Evolutionary conservation across 2,113 vertebrate species (phyloP).

Genomic region (Spilogale gracilis): DNA sequence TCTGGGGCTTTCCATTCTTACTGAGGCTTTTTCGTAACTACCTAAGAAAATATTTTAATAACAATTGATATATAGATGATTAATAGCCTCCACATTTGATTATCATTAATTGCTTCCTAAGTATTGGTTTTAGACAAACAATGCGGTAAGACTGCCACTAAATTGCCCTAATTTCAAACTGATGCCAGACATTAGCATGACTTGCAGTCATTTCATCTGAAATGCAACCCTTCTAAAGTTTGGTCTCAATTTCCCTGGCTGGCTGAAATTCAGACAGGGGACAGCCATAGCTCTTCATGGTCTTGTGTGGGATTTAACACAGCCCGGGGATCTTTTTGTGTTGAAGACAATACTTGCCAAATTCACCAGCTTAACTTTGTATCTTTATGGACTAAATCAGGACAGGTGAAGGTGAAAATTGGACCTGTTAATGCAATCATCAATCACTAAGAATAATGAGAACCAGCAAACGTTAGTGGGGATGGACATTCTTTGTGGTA

Average conservation of each 20-base stretch:
- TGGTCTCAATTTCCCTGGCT: conserved; percentile 79
- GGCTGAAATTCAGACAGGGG: conserved; percentile 59
- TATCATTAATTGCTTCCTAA: conserved; percentile 71
- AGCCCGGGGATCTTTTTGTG: conserved; percentile 52
- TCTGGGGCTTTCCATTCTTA: neutral
- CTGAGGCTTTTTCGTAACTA: neutral
- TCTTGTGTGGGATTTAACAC: conserved; percentile 16
- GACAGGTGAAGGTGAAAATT: conserved; percentile 69
- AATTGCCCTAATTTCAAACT: conserved; percentile 66
- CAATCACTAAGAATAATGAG: conserved; percentile 61
- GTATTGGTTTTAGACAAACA: conserved; percentile 68
- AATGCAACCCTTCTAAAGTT: conserved; percentile 69
- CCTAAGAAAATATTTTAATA: neutral
- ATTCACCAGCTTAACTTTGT: conserved; percentile 6
- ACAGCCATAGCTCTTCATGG: conserved; percentile 15
- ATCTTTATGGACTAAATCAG: conserved; percentile 42
- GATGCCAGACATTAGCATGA: conserved; percentile 73
- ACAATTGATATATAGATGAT: conserved; percentile 31
- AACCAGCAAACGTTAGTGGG: conserved; percentile 67
- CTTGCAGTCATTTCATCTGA: conserved; percentile 77
- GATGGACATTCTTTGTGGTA: conserved; percentile 38
- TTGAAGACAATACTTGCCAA: conserved; percentile 67
- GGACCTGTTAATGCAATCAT: conserved; percentile 54
- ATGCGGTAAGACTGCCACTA: conserved; percentile 52
- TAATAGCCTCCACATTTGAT: neutral